Conservation (phyloP, 2,888 invertebrate genomes). For the Amiota communis region DNA sequence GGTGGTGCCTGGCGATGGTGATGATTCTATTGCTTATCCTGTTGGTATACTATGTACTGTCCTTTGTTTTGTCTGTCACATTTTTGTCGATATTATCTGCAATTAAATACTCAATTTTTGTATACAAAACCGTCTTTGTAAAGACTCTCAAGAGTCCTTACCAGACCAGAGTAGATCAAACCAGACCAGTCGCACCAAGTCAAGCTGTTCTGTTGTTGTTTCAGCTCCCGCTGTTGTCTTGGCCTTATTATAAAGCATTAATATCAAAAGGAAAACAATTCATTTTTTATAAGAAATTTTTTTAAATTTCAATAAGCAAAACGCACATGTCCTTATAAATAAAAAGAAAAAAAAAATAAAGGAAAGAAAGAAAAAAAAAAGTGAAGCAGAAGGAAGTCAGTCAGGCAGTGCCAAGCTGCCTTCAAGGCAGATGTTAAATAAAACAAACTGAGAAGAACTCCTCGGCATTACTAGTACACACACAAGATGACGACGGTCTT, state of each 20-base stretch:
- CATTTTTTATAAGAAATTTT: background rate
- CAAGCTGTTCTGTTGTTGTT: slow-evolving; percentile 18
- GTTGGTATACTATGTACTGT: slow-evolving; percentile 40
- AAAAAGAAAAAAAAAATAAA: background rate
- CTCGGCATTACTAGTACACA: background rate
- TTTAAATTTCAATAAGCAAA: slow-evolving; percentile 64
- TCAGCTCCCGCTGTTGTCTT: slow-evolving; percentile 8
- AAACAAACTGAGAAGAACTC: background rate
- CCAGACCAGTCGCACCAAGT: background rate
- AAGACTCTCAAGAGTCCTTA: too few species aligned
- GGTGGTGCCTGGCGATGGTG: background rate
- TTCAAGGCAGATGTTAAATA: slow-evolving; percentile 6
- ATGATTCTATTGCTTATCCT: slow-evolving; percentile 29
- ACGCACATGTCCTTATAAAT: slow-evolving; percentile 60
- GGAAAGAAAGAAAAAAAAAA: too few species aligned
- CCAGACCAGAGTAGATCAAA: background rate
- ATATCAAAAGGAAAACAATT: slow-evolving; percentile 25
- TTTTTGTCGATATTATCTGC: slow-evolving; percentile 66
- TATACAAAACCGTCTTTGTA: background rate
- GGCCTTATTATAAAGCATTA: slow-evolving; percentile 16
- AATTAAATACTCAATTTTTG: slow-evolving; percentile 65
- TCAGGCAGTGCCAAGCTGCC: slow-evolving; percentile 3
- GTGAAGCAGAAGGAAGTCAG: slow-evolving; percentile 8
- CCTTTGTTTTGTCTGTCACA: slow-evolving; percentile 41
- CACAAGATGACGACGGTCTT: too few species aligned